Conservation (phyloP, 2,113 vertebrate species). For the Leptocoma aspasia region DNA sequence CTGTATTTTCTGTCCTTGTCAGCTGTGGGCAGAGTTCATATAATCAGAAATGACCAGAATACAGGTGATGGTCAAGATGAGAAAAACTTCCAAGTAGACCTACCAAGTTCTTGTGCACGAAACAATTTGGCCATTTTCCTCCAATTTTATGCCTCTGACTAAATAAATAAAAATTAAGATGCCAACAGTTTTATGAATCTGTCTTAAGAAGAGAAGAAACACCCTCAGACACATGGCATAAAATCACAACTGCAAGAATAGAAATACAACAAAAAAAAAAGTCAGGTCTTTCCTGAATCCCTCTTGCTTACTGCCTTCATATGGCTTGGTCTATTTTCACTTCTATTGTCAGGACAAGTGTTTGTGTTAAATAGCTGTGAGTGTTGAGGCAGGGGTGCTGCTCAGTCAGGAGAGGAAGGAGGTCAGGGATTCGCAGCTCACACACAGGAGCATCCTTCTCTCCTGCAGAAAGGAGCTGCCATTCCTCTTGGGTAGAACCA, state of each 20-base stretch:
- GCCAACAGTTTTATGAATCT: background rate
- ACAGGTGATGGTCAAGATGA: background rate
- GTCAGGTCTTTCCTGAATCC: background rate
- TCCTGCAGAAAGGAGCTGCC: background rate
- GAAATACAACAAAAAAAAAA: background rate
- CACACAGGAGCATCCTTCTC: background rate
- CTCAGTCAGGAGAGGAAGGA: background rate
- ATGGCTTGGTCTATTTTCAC: background rate
- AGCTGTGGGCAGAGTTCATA: background rate
- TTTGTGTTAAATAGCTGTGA: background rate
- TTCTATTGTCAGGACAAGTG: background rate
- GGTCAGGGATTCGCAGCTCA: fast-evolving
- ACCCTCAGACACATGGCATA: background rate
- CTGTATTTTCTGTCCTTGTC: background rate
- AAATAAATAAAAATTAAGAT: background rate
- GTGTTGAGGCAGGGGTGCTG: background rate
- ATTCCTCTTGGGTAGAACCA: background rate
- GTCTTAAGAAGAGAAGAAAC: background rate
- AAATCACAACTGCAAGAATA: background rate
- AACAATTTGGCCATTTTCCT: background rate
- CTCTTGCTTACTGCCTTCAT: background rate
- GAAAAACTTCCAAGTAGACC: background rate
- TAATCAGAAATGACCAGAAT: background rate
- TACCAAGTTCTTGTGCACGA: background rate
- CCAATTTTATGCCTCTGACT: background rate